These are phyloP conservation scores for Zaprionus davidi DNA, from an alignment of 1,140 invertebrate species.

Conservation along the genomic window DNA sequence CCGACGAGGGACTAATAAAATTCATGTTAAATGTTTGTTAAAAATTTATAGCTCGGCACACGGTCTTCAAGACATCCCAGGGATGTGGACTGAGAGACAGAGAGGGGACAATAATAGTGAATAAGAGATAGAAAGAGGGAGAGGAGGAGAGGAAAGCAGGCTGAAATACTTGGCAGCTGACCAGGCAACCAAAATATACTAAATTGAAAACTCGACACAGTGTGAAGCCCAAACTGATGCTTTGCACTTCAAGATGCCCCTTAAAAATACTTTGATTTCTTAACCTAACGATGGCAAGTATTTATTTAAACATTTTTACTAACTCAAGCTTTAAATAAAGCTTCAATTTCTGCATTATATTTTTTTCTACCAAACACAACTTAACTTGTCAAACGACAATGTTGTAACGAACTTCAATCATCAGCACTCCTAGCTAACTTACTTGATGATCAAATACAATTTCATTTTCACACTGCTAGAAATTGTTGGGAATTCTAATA, in stretches of 20 bases:
- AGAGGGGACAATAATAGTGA: not conserved
- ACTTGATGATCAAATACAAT: no score
- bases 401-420: no score
- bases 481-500: no score
- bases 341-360: no score
- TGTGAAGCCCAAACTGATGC: not conserved
- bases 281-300: not conserved
- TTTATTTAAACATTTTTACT: no score
- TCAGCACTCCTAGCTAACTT: no score
- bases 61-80: slow-evolving; percentile 26
- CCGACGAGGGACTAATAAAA: slow-evolving; percentile 78
- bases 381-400: no score
- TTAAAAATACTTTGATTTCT: not conserved
- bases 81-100: slow-evolving; percentile 14
- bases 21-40: slow-evolving; percentile 83
- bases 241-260: not conserved
- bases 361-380: no score
- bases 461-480: no score
- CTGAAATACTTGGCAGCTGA: not conserved
- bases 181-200: not conserved
- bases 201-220: not conserved
- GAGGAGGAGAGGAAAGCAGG: not conserved
- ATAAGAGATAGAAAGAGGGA: not conserved
- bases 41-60: slow-evolving; percentile 72
- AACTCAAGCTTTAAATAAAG: no score